Conservation (phyloP, 2,888 invertebrate genomes). For the Trissolcus brochymenae region DNA sequence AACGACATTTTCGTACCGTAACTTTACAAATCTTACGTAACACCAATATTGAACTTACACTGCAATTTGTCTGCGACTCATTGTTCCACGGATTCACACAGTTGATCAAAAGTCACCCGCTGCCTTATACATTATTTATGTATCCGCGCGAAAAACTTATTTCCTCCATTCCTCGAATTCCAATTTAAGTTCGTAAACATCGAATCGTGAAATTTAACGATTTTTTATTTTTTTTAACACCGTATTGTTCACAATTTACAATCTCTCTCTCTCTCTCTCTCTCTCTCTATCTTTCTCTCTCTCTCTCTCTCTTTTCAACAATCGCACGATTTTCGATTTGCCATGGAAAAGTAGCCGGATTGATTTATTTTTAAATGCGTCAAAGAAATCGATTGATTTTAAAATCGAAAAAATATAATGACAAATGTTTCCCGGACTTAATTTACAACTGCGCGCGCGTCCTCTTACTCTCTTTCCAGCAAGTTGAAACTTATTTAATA, state of each 20-base stretch:
- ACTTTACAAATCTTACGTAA: slow-evolving; percentile 38
- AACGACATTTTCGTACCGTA: slow-evolving; percentile 6
- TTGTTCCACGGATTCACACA: slow-evolving; percentile 35
- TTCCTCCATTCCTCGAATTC: slow-evolving; percentile 8
- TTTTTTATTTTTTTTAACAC: slow-evolving; percentile 11
- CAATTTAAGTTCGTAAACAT: slow-evolving; percentile 12
- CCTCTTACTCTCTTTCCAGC: neutral
- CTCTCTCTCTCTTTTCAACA: no score
- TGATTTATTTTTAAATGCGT: no score
- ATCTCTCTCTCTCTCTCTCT: no score
- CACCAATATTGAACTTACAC: slow-evolving; percentile 38
- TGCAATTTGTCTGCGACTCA: slow-evolving; percentile 28
- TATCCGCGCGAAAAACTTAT: slow-evolving; percentile 20
- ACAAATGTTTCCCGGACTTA: slow-evolving; percentile 14
- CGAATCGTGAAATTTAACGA: slow-evolving; percentile 18
- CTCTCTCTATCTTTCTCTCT: no score
- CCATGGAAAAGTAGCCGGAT: neutral
- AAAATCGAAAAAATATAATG: neutral
- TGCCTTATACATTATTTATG: slow-evolving; percentile 40
- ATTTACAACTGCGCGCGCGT: slow-evolving; percentile 15
- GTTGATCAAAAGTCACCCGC: slow-evolving; percentile 34
- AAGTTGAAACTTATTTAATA: slow-evolving; percentile 45
- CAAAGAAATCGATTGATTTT: no score
- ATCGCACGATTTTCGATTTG: no score
- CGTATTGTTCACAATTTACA: neutral